These are phyloP conservation scores for Oryzaephilus surinamensis DNA, from an alignment of 1,140 invertebrate species.

Conservation along the genomic window DNA sequence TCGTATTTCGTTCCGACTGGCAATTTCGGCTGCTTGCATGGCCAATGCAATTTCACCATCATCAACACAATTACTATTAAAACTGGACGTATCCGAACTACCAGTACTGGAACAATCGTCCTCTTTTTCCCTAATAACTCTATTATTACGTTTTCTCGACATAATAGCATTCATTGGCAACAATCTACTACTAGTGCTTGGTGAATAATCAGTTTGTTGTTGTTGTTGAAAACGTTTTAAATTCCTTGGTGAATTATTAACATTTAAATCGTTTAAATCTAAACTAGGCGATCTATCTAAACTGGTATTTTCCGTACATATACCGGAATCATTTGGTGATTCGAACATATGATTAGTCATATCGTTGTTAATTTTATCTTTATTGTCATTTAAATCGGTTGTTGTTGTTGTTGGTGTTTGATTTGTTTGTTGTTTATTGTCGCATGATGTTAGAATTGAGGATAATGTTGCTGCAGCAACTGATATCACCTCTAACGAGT, in stretches of 20 bases:
- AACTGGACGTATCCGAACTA: slow-evolving; percentile 54
- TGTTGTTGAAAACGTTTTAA: not conserved
- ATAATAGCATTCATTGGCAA: slow-evolving; percentile 6
- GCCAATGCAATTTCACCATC: slow-evolving; percentile 83
- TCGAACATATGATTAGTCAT: too few relatives aligned
- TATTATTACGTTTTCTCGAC: slow-evolving; percentile 4
- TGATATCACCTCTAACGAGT: slow-evolving; percentile 46
- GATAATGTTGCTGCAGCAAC: slow-evolving; percentile 57
- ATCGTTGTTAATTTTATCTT: slow-evolving; percentile 35
- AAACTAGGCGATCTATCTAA: slow-evolving; percentile 48
- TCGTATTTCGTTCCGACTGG: slow-evolving; percentile 65
- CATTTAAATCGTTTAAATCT: slow-evolving; percentile 34
- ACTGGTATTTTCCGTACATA: slow-evolving; percentile 62
- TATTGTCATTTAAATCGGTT: slow-evolving; percentile 27
- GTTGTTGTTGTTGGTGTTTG: slow-evolving; percentile 20
- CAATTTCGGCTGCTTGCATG: slow-evolving; percentile 73
- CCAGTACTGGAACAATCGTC: slow-evolving; percentile 24
- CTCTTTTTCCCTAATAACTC: slow-evolving; percentile 5
- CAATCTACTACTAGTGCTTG: slow-evolving; percentile 6
- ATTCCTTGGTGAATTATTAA: not conserved
- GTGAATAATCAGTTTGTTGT: slow-evolving; percentile 7
- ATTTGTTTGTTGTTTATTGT: too few relatives aligned
- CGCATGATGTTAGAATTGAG: slow-evolving; percentile 46
- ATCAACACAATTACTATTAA: slow-evolving; percentile 74
- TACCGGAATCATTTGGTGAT: slow-evolving; percentile 53